Evolutionary conservation across 2,113 vertebrate genomes (phyloP), one percentile per base, ranked within the genome.

Genomic region (Uropsilus gracilis): DNA sequence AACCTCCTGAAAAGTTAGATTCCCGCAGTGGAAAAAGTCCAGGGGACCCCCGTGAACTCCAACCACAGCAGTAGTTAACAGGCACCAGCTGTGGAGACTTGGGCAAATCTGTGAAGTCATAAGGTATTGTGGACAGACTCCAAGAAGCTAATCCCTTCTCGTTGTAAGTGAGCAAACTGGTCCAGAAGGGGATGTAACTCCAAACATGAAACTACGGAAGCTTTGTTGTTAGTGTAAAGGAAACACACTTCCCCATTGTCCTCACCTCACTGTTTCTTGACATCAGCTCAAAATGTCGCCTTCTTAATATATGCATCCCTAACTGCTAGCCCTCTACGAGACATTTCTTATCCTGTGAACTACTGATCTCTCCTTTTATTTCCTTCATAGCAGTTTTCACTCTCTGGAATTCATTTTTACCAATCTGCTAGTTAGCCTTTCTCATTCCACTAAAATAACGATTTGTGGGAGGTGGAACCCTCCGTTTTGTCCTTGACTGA

Each of bases 401-500:
- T 88, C 50, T 86, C 39, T 87, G 66, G 72, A 76, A 42, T 53
- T 84, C 6, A 20, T 94, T 94, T 71, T 55, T 68, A 48, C 50
- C 77, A 72, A n/a, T 13, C 53, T 30, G 2, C 18, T 86, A 50
- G 34, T 86, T 88, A 95, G 73, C 86, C 46, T 90, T 91, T 92
- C n/a, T 92, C 30, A 59, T 59, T 90, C 32, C 78, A 59, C 39
- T 88, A 64, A 77, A 92, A 75, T 94, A 95, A 64, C 92, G 73
- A 73, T 17, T 12, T 42, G 1, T 30, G 32, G 37, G 34, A 59
- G 26, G 26, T 83, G 63, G 68, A 86, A 82, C 82, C 85, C 81
- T 82, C 64, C 66, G 17, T 86, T 77, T 85, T 91, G 66, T 84
- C 88, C 55, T 44, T 89, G 92, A 44, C 61, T 42, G 22, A 77